Evolutionary conservation across 2,113 vertebrate genomes (phyloP).

Genomic region (Montifringilla adamsi): DNA sequence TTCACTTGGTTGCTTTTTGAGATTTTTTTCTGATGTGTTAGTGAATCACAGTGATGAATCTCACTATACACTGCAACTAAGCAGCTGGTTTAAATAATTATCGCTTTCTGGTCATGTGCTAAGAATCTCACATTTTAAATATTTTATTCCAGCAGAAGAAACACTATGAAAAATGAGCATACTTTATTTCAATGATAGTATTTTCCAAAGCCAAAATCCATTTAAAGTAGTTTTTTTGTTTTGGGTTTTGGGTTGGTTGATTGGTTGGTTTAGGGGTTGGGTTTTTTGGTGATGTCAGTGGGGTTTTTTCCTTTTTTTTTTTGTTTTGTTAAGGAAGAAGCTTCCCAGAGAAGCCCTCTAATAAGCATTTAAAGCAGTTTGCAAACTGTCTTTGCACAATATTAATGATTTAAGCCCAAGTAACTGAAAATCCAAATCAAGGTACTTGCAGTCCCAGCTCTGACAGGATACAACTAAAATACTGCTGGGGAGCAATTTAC

Average conservation of each 20-base stretch:
- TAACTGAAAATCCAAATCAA: background rate
- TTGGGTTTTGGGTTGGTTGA: background rate
- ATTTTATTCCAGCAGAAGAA: background rate
- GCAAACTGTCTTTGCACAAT: background rate
- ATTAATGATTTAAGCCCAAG: background rate
- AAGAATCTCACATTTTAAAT: background rate
- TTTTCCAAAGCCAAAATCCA: background rate
- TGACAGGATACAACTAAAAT: background rate
- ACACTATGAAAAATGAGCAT: background rate
- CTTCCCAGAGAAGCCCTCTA: background rate
- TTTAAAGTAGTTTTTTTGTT: background rate
- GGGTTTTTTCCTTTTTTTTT: background rate
- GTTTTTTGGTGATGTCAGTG: background rate
- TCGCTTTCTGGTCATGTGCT: background rate
- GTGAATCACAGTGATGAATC: background rate
- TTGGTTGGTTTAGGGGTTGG: background rate
- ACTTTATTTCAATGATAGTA: background rate
- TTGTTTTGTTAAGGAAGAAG: background rate
- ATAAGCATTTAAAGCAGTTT: background rate
- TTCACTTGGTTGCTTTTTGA: background rate
- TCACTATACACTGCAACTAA: background rate
- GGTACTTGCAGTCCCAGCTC: background rate
- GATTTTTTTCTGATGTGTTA: background rate
- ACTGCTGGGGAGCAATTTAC: background rate
- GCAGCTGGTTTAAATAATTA: constrained; percentile 11